A percentile compares a stretch with the other conserved stretches of the same genome.
phyloP scores from a whole-genome alignment of 2,797 vertebrate genomes.

The Gobionotothen gibberifrons region DNA sequence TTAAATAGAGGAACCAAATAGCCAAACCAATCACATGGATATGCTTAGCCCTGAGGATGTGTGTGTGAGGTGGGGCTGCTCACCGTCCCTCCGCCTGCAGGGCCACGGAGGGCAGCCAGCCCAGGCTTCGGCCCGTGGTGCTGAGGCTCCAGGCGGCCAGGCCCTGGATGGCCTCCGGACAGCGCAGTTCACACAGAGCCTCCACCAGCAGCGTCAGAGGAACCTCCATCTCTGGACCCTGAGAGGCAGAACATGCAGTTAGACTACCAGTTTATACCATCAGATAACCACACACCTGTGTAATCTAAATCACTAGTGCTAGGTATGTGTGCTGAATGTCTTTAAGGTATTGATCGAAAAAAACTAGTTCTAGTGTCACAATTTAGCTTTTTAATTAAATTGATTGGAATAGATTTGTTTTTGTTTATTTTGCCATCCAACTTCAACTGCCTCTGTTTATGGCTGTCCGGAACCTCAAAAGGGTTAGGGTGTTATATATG shows the following conservation, averaged over 20 bases:
- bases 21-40: neutral
- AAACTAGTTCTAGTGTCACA: too few relatives aligned
- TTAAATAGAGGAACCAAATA: neutral
- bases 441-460: too few relatives aligned
- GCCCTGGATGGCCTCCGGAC: conserved; percentile 97
- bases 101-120: conserved; percentile 94
- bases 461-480: too few relatives aligned
- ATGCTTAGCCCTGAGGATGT: neutral
- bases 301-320: neutral
- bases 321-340: too few relatives aligned
- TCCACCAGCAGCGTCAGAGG: conserved; percentile 95
- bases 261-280: neutral
- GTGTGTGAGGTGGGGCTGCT: neutral
- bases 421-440: too few relatives aligned
- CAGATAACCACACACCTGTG: neutral
- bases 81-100: conserved; percentile 96
- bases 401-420: too few relatives aligned
- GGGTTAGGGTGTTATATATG: too few relatives aligned
- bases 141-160: conserved; percentile 92
- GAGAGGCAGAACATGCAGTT: neutral
- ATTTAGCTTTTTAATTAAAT: too few relatives aligned
- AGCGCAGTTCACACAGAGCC: conserved; percentile 94
- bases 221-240: conserved; percentile 95
- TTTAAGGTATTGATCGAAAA: too few relatives aligned
- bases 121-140: conserved; percentile 88